Base-by-base conservation (phyloP, 35 echinoderm and acorn worm genomes). In the Amphiura filiformis region DNA sequence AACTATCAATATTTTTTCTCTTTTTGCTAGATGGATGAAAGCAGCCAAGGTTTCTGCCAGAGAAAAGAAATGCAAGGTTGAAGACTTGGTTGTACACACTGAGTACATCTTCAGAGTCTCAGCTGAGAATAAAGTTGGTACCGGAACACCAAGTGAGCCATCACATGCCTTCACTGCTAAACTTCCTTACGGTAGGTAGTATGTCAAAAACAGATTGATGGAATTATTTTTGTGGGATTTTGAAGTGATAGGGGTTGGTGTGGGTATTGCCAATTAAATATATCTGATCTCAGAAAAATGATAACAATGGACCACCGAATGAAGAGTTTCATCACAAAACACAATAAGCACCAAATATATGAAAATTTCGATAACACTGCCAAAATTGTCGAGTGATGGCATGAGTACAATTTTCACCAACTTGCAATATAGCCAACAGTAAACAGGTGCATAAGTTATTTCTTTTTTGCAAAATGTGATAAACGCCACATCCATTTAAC, bases 181-280 rank as follows among this genome's bases (percentile, higher is more conserved):
- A 87, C 90, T 92, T 70, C 96, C 93, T 0, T 99, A 94, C 84
- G 93, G 96, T 99, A 93, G 81, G 96, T 87, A 20, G 3, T 11
- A 22, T 34, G 41, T 49, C 34, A 35, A 32, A 17, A 79, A n/a
- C n/a, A n/a, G n/a, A n/a, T n/a, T n/a, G n/a, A n/a, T n/a, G n/a
- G n/a, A n/a, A n/a, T n/a, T 75, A 0, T 9, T 15, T 30, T 30
- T 75, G n/a, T 61, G n/a, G 65, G 26, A 75, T 75, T 23, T 75
- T 0, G 32, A 75, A 75, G 11, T 75, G 26, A 23, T 23, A 32
- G 26, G 32, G 15, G 64, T 18, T 32, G 32, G 4, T 70, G 61
- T 31, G 32, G 32, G 0, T 70, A 31, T 9, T 70, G 23, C 61
- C 11, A 4, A 75, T 75, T 32, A 75, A 75, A 23, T 75, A 32